Percentiles rank a stretch among this genome's conserved stretches.
Conservation (phyloP, 2,797 vertebrate species). For the Smutsia gigantea region DNA sequence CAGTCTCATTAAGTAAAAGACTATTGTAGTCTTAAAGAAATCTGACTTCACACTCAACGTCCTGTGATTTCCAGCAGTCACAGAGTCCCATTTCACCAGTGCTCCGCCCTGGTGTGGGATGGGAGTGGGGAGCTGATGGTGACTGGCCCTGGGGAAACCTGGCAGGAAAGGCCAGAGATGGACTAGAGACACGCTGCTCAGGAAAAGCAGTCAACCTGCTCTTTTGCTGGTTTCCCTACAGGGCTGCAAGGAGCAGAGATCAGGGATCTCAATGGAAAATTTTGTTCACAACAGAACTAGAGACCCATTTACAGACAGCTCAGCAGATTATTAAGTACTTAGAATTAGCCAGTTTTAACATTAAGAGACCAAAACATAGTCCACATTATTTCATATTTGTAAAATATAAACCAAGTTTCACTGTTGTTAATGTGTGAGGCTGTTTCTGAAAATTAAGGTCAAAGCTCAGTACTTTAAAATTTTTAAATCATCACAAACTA, state of each 20-base stretch:
- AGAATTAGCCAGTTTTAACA: not conserved
- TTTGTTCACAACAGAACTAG: rapidly evolving
- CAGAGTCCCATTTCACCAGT: too few relatives aligned
- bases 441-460: not conserved
- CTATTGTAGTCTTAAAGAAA: not conserved
- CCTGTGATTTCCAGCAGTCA: not conserved
- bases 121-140: rapidly evolving
- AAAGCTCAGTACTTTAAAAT: not conserved
- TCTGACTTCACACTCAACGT: not conserved
- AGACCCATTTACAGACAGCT: not conserved
- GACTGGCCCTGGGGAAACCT: rapidly evolving
- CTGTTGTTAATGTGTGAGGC: not conserved
- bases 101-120: not conserved
- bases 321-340: not conserved
- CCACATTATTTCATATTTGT: not conserved
- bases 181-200: not conserved
- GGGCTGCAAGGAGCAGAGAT: not conserved
- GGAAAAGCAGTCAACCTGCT: not conserved
- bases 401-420: not conserved
- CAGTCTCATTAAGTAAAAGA: not conserved
- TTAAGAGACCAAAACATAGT: not conserved
- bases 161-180: not conserved
- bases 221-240: too few relatives aligned
- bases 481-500: not conserved
- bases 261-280: not conserved